These are phyloP conservation scores for Etia nguti DNA, from an alignment of 2,113 vertebrate species.

Conservation along the genomic window DNA sequence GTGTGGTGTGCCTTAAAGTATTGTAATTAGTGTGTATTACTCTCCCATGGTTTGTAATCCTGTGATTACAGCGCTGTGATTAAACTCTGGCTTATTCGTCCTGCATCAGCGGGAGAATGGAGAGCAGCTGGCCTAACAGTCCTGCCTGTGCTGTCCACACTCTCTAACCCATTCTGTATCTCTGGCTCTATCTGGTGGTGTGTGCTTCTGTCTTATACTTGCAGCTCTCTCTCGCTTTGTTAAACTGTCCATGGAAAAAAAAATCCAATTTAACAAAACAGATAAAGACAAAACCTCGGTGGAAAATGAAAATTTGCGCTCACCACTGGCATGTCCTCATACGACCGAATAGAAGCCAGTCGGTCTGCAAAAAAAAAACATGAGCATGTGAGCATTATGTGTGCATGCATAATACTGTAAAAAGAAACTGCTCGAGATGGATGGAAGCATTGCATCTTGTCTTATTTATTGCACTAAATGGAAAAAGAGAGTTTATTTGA, in stretches of 20 bases:
- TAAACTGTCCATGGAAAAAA: not conserved
- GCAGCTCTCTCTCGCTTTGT: not conserved
- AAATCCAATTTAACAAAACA: not conserved
- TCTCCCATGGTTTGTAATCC: slow-evolving; percentile 52
- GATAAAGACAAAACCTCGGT: not conserved
- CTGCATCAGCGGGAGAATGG: slow-evolving; percentile 10
- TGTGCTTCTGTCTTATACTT: not conserved
- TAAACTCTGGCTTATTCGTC: slow-evolving; percentile 43
- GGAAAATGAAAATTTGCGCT: slow-evolving; percentile 51
- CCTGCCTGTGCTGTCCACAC: not conserved
- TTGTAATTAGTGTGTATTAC: slow-evolving; percentile 46
- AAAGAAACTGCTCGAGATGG: not conserved
- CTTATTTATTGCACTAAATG: not conserved
- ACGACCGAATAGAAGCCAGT: slow-evolving; percentile 76
- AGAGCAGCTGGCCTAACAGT: slow-evolving; percentile 25
- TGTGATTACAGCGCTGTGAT: slow-evolving; percentile 54
- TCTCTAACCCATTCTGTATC: not conserved
- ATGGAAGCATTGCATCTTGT: not conserved
- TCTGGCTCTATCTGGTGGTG: slow-evolving; percentile 52
- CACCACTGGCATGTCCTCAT: slow-evolving; percentile 82
- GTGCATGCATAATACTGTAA: not conserved
- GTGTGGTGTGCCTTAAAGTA: not conserved
- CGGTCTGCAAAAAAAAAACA: slow-evolving; percentile 69
- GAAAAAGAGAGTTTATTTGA: not conserved
- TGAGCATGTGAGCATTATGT: not conserved